phyloP scores from a whole-genome alignment of 2,113 vertebrate genomes.

The Jacana jacana region DNA sequence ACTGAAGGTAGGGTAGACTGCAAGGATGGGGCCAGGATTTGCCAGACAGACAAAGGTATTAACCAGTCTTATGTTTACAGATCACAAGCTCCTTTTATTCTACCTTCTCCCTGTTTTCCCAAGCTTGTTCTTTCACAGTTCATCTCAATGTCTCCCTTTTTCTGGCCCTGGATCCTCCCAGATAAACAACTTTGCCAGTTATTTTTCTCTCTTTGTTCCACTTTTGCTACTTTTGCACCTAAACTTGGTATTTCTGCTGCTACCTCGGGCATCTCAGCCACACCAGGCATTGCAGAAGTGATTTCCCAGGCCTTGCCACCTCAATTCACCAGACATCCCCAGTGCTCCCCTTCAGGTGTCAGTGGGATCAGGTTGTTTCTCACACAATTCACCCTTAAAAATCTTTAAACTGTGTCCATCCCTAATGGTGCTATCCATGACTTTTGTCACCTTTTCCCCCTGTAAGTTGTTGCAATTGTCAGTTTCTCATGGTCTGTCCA shows the following conservation, averaged over 20 bases:
- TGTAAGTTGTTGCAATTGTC: background rate
- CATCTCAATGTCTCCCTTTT: background rate
- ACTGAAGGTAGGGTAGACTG: background rate
- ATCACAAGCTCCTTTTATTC: background rate
- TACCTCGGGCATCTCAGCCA: background rate
- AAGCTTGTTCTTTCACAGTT: background rate
- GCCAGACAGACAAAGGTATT: background rate
- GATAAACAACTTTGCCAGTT: fast-evolving
- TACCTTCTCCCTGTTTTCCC: background rate
- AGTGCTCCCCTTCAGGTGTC: background rate
- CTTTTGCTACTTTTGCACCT: background rate
- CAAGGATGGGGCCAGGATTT: background rate
- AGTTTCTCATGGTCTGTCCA: background rate
- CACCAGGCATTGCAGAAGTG: background rate
- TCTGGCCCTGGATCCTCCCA: background rate
- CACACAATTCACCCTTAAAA: background rate
- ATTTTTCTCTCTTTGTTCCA: background rate
- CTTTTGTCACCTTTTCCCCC: background rate
- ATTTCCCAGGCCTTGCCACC: background rate
- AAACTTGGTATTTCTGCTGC: background rate
- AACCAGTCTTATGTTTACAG: background rate
- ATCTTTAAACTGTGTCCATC: background rate
- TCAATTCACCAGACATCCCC: background rate
- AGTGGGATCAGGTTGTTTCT: background rate
- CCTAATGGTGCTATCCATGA: background rate